Evolutionary conservation across 92 coral and sea anemone species (phyloP), one percentile per base, ranked within the genome.

Genomic region (Paramuricea clavata): DNA sequence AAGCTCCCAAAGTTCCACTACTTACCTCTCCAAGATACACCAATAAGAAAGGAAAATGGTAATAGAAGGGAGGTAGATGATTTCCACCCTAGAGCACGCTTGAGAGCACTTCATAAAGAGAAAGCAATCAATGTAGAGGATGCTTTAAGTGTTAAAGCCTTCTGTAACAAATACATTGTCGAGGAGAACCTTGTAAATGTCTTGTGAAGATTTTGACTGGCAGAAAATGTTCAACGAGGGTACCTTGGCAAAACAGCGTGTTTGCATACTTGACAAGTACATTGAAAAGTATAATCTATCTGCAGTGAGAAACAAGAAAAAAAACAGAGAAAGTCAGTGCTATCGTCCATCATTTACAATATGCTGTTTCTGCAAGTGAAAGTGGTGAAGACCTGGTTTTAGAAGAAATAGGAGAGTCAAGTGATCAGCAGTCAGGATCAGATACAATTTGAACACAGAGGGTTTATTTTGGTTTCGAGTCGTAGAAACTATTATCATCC

Each of bases 91-190:
- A 88, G 86, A 71, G 93, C 89, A 75, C 62, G 82, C 17, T 81
- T 92, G 49, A 92, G 65, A 70, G 76, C 72, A 21, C 52, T 85
- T 42, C 77, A 85, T 68, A 92, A 85, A 88, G 81, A 92, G 85
- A 88, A 89, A 64, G 78, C 44, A 85, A 88, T 91, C 78, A 60
- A 39, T 74, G 83, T 71, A 17, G 76, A 76, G 65, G 90, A 92
- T 68, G 79, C 79, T 85, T 52, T 67, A 85, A 92, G 90, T 74
- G 73, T 88, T 72, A 76, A 92, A 62, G 43, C 90, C 35, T 92
- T 92, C 86, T 71, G 85, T 69, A 89, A 80, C 22, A 92, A n/a
- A 85, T 92, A 92, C 68, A 85, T 88, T 88, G 94, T 88, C 75
- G 89, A 87, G 73, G 91, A 87, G 54, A 83, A 62, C 35, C 94